Base-by-base conservation (phyloP, 2,888 invertebrate species). In the Drosophila macrospina region DNA sequence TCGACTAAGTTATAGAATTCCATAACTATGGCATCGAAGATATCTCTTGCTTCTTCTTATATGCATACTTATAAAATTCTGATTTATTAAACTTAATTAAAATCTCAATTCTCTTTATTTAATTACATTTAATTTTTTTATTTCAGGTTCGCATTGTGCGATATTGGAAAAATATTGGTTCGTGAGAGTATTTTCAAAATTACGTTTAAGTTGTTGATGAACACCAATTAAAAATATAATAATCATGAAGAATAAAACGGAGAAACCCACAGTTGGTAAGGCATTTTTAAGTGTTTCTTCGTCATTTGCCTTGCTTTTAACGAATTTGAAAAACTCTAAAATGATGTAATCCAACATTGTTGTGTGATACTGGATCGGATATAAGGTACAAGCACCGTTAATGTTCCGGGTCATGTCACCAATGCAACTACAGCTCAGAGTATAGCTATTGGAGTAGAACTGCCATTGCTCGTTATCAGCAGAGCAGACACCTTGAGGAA, bases 171-270 rank as follows among this genome's bases (percentile, higher is more conserved):
- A 2, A 26, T 15, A 8, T 44, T 44, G 4, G 8, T 26, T 26
- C 4, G 4, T 8, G 1, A 4, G 26, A 11, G 24, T 1, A 13
- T 26, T 8, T 13, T 6, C 5, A 5, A 44, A 26, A 2, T 26
- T 44, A 5, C 26, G 44, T 13, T 44, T 48, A n/a, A 48, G 32
- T n/a, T 34, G n/a, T 1, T 34, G n/a, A 48, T 48, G 48, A 34
- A 34, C 34, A 32, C 10, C 20, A 20, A 48, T 13, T 24, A 48
- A 1, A 20, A 48, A 34, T 34, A 48, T 8, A n/a, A 48, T 34
- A 8, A 48, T 7, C 34, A 48, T 8, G n/a, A 48, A 13, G 4
- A 48, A 24, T 13, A 48, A 8, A 24, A 13, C 11, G 7, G 24
- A 5, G 8, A 8, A 48, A 24, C 6, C 1, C 24, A 34, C n/a